Conservation (phyloP, 2,797 vertebrate species). For the Hydrophis major region DNA sequence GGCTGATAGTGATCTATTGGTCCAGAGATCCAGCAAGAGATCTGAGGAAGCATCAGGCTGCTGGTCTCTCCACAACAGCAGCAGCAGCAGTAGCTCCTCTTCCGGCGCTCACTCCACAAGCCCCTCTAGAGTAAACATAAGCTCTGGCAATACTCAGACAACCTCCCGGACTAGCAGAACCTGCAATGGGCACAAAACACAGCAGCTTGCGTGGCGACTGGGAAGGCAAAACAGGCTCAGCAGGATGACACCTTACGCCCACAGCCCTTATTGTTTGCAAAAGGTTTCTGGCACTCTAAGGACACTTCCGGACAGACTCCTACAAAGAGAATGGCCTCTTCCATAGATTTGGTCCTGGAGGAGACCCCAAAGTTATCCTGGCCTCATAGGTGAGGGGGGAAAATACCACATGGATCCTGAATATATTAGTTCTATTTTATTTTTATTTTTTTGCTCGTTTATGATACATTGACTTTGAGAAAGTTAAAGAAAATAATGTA, state of each 20-base stretch:
- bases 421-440: too few species aligned
- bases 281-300: background rate
- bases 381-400: background rate
- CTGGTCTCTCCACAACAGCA: background rate
- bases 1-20: background rate
- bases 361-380: background rate
- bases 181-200: background rate
- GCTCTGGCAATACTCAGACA: background rate
- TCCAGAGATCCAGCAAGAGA: background rate
- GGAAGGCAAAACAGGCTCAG: background rate
- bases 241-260: background rate
- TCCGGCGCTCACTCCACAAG: too few species aligned
- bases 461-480: too few species aligned
- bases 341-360: background rate
- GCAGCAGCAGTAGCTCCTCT: too few species aligned
- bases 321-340: background rate
- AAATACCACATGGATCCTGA: too few species aligned
- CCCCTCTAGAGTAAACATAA: too few species aligned
- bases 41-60: background rate
- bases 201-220: background rate
- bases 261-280: background rate
- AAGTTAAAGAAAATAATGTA: too few species aligned
- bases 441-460: too few species aligned
- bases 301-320: background rate
- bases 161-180: background rate